These are phyloP conservation scores for Scomber japonicus DNA, from an alignment of 2,113 vertebrate species.

Conservation along the genomic window DNA sequence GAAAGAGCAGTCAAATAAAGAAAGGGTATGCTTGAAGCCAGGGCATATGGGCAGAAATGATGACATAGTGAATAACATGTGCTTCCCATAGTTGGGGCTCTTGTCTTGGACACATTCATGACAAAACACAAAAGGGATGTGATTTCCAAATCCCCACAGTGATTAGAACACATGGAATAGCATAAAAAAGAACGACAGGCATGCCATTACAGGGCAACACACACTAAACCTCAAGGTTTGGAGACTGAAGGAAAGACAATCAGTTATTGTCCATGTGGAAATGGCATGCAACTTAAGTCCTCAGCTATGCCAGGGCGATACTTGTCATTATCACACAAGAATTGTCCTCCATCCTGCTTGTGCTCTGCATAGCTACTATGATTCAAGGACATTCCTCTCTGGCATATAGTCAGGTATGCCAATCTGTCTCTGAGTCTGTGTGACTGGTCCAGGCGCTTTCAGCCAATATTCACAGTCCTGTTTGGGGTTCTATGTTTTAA, in stretches of 20 bases:
- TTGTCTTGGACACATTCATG: constrained; percentile 49
- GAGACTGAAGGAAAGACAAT: constrained; percentile 49
- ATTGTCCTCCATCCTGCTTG: constrained; percentile 5
- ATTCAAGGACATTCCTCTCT: constrained; percentile 52
- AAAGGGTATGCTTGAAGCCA: neutral
- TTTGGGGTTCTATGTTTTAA: constrained; percentile 35
- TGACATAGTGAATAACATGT: neutral
- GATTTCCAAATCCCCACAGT: constrained; percentile 52
- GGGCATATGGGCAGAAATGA: neutral
- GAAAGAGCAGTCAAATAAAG: constrained; percentile 11
- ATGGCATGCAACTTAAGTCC: constrained; percentile 63
- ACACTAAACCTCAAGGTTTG: constrained; percentile 38
- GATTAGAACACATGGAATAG: constrained; percentile 57
- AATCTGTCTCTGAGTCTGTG: constrained; percentile 37
- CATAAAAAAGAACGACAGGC: constrained; percentile 45
- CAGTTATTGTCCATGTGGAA: constrained; percentile 58
- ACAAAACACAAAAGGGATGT: constrained; percentile 25
- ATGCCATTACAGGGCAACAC: constrained; percentile 65
- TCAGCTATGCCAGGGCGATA: constrained; percentile 30
- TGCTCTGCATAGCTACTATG: constrained; percentile 46
- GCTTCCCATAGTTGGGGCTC: constrained; percentile 47
- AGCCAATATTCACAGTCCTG: constrained; percentile 59
- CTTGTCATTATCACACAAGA: constrained; percentile 1
- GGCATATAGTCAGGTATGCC: constrained; percentile 27
- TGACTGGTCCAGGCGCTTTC: constrained; percentile 20